phyloP scores from a whole-genome alignment of 2,888 invertebrate species.

The Dicranocentrus wangi region DNA sequence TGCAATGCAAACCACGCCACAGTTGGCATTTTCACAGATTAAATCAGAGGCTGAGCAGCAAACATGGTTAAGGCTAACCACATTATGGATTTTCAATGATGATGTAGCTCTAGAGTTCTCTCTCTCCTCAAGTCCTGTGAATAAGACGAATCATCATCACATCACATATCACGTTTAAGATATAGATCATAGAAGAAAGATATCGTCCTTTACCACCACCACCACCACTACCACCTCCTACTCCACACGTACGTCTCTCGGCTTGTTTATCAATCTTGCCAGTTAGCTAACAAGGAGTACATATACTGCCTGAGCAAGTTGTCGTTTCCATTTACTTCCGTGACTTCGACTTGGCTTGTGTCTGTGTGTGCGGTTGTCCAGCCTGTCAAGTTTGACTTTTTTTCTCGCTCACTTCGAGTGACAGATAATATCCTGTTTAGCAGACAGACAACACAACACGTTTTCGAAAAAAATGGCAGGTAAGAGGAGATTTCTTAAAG shows the following conservation, averaged over 20 bases:
- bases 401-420: slow-evolving; percentile 2
- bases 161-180: slow-evolving; percentile 24
- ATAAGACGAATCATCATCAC: too few relatives aligned
- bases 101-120: slow-evolving; percentile 18
- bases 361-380: slow-evolving; percentile 35
- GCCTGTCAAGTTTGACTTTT: slow-evolving; percentile 37
- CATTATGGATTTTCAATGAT: background rate
- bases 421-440: background rate
- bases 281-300: slow-evolving; percentile 38
- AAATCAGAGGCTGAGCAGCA: too few relatives aligned
- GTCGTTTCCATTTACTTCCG: slow-evolving; percentile 66
- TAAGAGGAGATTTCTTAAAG: slow-evolving; percentile 20
- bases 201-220: too few relatives aligned
- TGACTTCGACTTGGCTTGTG: slow-evolving; percentile 60
- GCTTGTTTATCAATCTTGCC: slow-evolving; percentile 23
- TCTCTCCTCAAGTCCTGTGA: too few relatives aligned
- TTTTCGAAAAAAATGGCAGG: slow-evolving; percentile 48
- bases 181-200: slow-evolving; percentile 15
- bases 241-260: too few relatives aligned
- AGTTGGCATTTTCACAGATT: too few relatives aligned
- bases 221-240: too few relatives aligned
- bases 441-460: too few relatives aligned
- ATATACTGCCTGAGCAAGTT: slow-evolving; percentile 47
- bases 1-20: too few relatives aligned
- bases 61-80: background rate